Base-by-base conservation (phyloP, 2,113 vertebrate species). In the Chloroceryle aenea region DNA sequence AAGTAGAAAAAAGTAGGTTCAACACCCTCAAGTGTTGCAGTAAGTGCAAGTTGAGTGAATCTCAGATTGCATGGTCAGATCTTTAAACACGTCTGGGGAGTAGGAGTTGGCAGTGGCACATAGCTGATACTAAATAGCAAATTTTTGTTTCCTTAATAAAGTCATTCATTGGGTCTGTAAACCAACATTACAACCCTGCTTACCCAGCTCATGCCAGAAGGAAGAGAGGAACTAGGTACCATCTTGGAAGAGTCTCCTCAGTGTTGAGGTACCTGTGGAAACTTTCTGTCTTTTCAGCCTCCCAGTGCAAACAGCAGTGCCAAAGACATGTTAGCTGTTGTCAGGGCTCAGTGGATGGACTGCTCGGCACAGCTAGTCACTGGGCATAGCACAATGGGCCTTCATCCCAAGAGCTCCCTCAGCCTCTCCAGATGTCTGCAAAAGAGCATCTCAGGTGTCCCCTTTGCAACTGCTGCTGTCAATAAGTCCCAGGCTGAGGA, bases 311-410 rank as follows among this genome's bases (percentile, higher is more conserved):
- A 50, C 6, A 30, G 38, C 69, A 67, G 14, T 4, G 2, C 21
- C 10, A 23, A 68, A 75, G 38, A 7, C 36, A 20, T 1, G 0
- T 21, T 3, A 23, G 23, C 42, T 13, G 16, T 4, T 10, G 2
- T 17, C 14, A 20, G 18, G 9, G 8, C 38, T 2, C 2, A 1
- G 27, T 4, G 14, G 21, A 7, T 10, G 3, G 9, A 4, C 48
- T 66, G 29, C 12, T 38, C 19, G 6, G 40, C 45, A 76, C 26
- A 43, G 3, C 5, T 27, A 4, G 6, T 9, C 27, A 52, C 36
- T 84, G 34, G 8, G 14, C 27, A 14, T 4, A 34, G 12, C 0
- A 0, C 5, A 18, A 15, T 4, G 12, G 7, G 6, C 5, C 30
- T 45, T 47, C 48, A 27, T 66, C 14, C 34, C 0, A 0, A 47